Evolutionary conservation across 2,888 invertebrate species (phyloP).

Genomic region (Spodoptera littoralis): DNA sequence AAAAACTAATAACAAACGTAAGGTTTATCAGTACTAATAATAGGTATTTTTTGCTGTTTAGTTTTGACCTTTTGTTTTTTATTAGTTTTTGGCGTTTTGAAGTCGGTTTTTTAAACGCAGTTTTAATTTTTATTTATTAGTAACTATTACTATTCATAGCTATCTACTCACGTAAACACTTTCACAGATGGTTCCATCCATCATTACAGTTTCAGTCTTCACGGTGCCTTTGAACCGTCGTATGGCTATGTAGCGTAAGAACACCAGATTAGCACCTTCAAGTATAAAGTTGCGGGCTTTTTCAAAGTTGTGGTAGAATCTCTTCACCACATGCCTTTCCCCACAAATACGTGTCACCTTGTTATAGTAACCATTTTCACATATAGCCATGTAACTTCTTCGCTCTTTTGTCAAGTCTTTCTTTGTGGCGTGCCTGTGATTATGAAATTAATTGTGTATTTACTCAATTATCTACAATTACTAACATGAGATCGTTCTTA

Average conservation of each 20-base stretch:
- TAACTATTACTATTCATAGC: too few relatives aligned
- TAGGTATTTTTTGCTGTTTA: too few relatives aligned
- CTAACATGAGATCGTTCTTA: too few relatives aligned
- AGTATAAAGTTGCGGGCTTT: slow-evolving; percentile 86
- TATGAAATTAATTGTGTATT: slow-evolving; percentile 20
- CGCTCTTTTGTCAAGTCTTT: slow-evolving; percentile 83
- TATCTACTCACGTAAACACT: slow-evolving; percentile 89
- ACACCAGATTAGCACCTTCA: slow-evolving; percentile 90
- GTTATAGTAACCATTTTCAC: slow-evolving; percentile 88
- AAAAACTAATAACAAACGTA: too few relatives aligned
- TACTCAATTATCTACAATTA: not conserved
- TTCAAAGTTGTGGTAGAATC: slow-evolving; percentile 85
- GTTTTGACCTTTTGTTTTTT: too few relatives aligned
- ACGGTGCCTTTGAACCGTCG: slow-evolving; percentile 86
- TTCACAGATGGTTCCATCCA: slow-evolving; percentile 89
- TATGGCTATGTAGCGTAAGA: slow-evolving; percentile 89
- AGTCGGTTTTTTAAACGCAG: too few relatives aligned
- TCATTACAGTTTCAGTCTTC: slow-evolving; percentile 87
- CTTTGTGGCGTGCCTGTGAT: slow-evolving; percentile 79
- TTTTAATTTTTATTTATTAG: too few relatives aligned
- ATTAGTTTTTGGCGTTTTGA: too few relatives aligned
- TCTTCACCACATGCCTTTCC: slow-evolving; percentile 78
- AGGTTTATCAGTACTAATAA: too few relatives aligned
- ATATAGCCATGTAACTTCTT: slow-evolving; percentile 86
- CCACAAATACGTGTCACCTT: slow-evolving; percentile 85